phyloP scores from a whole-genome alignment of 2,888 invertebrate genomes.

The Temnothorax unifasciatus region DNA sequence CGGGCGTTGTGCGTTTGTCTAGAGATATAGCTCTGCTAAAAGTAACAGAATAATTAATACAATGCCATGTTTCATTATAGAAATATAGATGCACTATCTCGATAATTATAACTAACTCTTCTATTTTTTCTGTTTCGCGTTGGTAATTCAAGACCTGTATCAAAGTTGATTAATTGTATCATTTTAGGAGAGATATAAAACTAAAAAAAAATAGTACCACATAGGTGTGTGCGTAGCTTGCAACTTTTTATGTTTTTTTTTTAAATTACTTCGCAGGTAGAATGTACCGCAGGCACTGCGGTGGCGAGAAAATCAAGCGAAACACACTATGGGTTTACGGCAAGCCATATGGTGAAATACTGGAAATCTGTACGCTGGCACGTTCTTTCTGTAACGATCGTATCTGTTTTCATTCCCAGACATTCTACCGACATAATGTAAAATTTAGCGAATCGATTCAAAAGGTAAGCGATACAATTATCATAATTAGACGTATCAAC shows the following conservation, averaged over 20 bases:
- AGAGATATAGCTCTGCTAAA: background rate
- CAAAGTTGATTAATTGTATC: background rate
- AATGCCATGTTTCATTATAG: background rate
- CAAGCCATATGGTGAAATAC: conserved; percentile 36
- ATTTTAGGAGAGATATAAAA: background rate
- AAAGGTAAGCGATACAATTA: background rate
- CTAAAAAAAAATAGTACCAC: background rate
- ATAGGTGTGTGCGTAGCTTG: background rate
- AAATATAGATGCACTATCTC: background rate
- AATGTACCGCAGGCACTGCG: background rate
- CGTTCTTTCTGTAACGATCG: conserved; percentile 13
- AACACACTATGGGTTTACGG: conserved; percentile 31
- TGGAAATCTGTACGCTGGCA: conserved; percentile 18
- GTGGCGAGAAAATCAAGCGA: conserved; percentile 12
- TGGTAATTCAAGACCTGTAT: background rate
- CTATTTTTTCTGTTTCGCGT: background rate
- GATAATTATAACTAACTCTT: background rate
- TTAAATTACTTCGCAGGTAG: background rate
- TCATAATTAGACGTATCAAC: conserved; percentile 3
- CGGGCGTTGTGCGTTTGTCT: conserved; percentile 1
- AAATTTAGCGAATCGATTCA: conserved; percentile 25
- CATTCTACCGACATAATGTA: background rate
- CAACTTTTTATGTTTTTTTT: background rate
- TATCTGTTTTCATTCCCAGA: conserved; percentile 39
- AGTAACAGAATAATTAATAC: background rate